Percentiles rank a stretch among this genome's conserved stretches.
phyloP scores from a whole-genome alignment of 2,888 invertebrate genomes.

The Electrophaes corylata region DNA sequence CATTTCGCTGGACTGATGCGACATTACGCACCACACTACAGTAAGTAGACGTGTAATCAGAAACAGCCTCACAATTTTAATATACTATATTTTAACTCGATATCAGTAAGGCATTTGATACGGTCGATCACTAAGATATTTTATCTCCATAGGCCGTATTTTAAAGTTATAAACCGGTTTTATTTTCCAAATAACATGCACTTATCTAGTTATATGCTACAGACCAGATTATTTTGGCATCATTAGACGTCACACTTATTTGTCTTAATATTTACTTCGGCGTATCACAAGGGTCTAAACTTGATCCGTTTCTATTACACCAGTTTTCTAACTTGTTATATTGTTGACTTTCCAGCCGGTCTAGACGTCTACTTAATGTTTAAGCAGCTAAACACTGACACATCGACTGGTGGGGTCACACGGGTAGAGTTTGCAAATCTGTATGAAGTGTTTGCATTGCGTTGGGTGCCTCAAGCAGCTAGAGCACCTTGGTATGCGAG shows the following conservation, averaged over 20 bases:
- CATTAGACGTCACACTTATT: not conserved
- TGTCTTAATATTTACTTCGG: not conserved
- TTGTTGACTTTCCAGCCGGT: slow-evolving; percentile 75
- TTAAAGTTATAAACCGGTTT: not conserved
- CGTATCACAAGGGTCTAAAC: slow-evolving; percentile 9
- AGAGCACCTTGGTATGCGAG: slow-evolving; percentile 88
- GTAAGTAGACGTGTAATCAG: slow-evolving; percentile 49
- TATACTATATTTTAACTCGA: not conserved
- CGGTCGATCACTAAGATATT: not conserved
- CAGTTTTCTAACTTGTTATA: not conserved
- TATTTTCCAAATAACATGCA: not conserved
- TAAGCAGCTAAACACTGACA: slow-evolving; percentile 86
- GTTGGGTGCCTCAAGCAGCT: slow-evolving; percentile 89
- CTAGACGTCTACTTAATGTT: slow-evolving; percentile 92
- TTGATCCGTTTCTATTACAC: slow-evolving; percentile 3
- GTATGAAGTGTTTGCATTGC: slow-evolving; percentile 87
- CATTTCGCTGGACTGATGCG: slow-evolving; percentile 93
- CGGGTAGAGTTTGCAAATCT: slow-evolving; percentile 87
- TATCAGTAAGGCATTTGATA: slow-evolving; percentile 8
- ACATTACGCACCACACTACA: slow-evolving; percentile 89
- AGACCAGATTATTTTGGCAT: not conserved
- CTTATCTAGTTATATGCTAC: not conserved
- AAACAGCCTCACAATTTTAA: too few relatives aligned
- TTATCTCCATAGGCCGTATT: too few relatives aligned
- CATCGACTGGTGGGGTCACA: slow-evolving; percentile 84